phyloP scores from a whole-genome alignment of 2,888 invertebrate genomes.

The Oligia latruncula region DNA sequence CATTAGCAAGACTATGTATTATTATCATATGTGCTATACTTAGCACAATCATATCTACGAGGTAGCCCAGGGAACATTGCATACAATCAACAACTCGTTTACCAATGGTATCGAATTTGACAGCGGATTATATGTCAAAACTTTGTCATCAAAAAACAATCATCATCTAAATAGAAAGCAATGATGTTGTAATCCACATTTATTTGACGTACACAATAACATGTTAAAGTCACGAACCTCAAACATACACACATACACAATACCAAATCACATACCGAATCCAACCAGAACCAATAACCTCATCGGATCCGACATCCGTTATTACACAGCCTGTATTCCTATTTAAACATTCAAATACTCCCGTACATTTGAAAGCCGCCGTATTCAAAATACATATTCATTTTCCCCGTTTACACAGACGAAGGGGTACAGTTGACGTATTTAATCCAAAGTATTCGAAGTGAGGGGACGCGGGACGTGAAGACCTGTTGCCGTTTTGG shows the following conservation, averaged over 20 bases:
- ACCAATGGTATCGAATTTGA: not conserved
- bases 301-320: slow-evolving; percentile 28
- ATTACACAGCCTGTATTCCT: slow-evolving; percentile 34
- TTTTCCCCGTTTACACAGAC: slow-evolving; percentile 54
- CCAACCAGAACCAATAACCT: slow-evolving; percentile 35
- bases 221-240: not conserved
- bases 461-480: slow-evolving; percentile 51
- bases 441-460: slow-evolving; percentile 56
- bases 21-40: too few species aligned
- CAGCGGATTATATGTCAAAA: not conserved
- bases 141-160: not conserved
- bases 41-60: too few species aligned
- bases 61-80: not conserved
- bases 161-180: not conserved
- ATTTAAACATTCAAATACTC: slow-evolving; percentile 57
- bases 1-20: not conserved
- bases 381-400: slow-evolving; percentile 66
- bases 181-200: not conserved
- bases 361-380: slow-evolving; percentile 46
- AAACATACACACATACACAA: not conserved
- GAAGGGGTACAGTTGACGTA: slow-evolving; percentile 46
- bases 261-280: slow-evolving; percentile 5
- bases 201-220: slow-evolving; percentile 1
- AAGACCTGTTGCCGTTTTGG: slow-evolving; percentile 62
- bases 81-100: not conserved